Evolutionary conservation across 1,140 invertebrate species (phyloP), one percentile per base, ranked within the genome.

Genomic region (Idris sp.): DNA sequence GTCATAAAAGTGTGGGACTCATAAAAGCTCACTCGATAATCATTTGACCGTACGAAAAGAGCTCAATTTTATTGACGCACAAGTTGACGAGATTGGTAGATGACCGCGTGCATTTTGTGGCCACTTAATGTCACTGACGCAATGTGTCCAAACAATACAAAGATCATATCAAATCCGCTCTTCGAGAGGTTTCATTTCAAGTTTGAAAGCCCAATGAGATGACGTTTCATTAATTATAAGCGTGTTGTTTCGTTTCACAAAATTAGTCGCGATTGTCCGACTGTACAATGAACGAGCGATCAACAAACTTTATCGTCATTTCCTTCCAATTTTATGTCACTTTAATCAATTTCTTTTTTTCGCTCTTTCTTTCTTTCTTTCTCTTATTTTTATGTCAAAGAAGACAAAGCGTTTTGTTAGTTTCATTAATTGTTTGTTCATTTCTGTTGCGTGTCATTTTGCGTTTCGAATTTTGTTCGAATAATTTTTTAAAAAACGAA

Each of bases 221-320:
- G 38, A 56, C 38, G 51, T 22, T 41, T 56, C 22, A 28, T 31
- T 43, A 11, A 43, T 43, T 43, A 43, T 43, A 28, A 22, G 14
- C 9, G 14, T 3, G 26, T 49, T 25, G 15, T 56, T 43, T 22
- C 10, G 26, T 58, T n/a, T n/a, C 53, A 19, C 38, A 18, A 33
- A 58, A 58, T 58, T 33, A 58, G 28, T 28, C 53, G 40, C 53
- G 40, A 51, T 51, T 51, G 33, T 51, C 33, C 22, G 13, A 16
- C 25, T 18, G 9, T 10, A 41, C 38, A 25, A 49, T 49, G n/a
- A n/a, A 26, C 18, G 15, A 16, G 9, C 33, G 8, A 11, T 8
- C 33, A 10, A 11, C 16, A 14, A 28, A 25, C 6, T 2, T 36
- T 26, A 11, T 53, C 33, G 26, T 53, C 15, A 18, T 38, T 26